phyloP scores from a whole-genome alignment of 1,140 invertebrate species.

The Amphibalanus amphitrite region DNA sequence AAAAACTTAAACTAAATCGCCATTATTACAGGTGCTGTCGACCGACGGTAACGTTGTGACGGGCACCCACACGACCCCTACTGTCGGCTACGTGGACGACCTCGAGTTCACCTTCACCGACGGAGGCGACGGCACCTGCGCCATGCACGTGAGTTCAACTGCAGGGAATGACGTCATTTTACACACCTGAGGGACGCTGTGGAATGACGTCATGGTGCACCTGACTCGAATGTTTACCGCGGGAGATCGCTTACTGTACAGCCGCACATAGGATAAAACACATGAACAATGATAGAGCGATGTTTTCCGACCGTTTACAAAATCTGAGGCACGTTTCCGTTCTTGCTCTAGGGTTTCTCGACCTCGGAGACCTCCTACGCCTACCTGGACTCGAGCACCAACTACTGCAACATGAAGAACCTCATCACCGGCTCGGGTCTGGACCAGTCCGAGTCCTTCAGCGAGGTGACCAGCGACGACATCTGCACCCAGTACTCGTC shows the following conservation, averaged over 20 bases:
- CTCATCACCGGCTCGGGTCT: slow-evolving; percentile 26
- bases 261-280: no score
- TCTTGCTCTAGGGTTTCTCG: slow-evolving; percentile 8
- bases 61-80: slow-evolving; percentile 27
- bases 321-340: no score
- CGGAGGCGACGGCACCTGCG: slow-evolving; percentile 19
- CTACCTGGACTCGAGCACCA: slow-evolving; percentile 29
- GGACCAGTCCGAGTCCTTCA: slow-evolving; percentile 3
- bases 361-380: slow-evolving; percentile 4
- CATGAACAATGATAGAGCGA: no score
- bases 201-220: no score
- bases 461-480: slow-evolving; percentile 11
- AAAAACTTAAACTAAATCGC: no score
- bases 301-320: no score
- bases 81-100: slow-evolving; percentile 26
- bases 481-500: slow-evolving; percentile 12
- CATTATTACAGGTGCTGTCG: no score
- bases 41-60: slow-evolving; percentile 19
- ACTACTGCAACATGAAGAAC: slow-evolving; percentile 33
- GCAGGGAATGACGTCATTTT: no score
- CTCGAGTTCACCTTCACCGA: slow-evolving; percentile 24
- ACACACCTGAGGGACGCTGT: no score
- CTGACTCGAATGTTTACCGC: no score
- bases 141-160: slow-evolving; percentile 11
- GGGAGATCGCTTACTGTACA: no score